phyloP scores from a whole-genome alignment of 2,113 vertebrate genomes.

The Thinocorus orbignyianus region DNA sequence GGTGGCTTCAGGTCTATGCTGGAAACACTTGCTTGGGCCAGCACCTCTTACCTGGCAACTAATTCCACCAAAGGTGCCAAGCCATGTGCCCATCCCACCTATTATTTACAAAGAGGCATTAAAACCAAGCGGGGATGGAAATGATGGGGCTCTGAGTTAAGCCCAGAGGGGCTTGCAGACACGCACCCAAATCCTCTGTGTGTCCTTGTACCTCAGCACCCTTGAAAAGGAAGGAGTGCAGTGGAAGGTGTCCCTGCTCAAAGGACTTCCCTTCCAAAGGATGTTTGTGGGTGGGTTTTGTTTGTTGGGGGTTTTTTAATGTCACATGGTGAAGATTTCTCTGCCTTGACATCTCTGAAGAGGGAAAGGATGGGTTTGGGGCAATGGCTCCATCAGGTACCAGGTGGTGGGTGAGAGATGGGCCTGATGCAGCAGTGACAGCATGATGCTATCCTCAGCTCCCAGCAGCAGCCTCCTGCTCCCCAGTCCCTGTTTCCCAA shows the following conservation, averaged over 20 bases:
- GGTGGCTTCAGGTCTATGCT: neutral
- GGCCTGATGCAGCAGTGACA: neutral
- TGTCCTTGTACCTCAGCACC: constrained; percentile 40
- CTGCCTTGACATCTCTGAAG: neutral
- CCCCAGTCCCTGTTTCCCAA: neutral
- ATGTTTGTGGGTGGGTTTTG: neutral
- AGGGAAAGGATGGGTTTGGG: neutral
- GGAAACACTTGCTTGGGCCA: neutral
- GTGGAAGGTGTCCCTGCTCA: neutral
- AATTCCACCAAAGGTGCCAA: neutral
- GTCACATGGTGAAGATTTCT: neutral
- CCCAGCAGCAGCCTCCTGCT: neutral
- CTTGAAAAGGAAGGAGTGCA: accelerated
- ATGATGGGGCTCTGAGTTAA: neutral
- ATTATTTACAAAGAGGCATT: constrained; percentile 4
- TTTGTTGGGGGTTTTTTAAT: neutral
- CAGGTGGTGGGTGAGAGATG: neutral
- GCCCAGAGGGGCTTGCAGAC: neutral
- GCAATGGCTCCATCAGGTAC: neutral
- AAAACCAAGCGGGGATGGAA: neutral
- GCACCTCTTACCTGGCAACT: neutral
- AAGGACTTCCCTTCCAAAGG: neutral
- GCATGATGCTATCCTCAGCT: neutral
- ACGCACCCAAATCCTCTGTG: neutral
- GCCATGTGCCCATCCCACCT: neutral